Evolutionary conservation across 2,888 invertebrate genomes (phyloP).

Genomic region (Caenorhabditis sp.): DNA sequence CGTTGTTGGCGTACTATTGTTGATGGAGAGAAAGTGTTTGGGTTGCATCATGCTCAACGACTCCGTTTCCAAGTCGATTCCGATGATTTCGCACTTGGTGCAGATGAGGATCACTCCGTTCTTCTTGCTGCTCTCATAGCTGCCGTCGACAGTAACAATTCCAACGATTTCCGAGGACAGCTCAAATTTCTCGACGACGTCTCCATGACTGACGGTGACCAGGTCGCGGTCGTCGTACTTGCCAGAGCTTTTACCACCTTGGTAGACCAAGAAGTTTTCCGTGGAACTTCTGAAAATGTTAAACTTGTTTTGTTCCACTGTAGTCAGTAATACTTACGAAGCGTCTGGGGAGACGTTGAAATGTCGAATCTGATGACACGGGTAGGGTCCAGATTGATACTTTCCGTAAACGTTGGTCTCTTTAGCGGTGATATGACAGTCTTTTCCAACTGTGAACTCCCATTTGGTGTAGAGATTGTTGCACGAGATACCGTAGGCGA

Average conservation of each 20-base stretch:
- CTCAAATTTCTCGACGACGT: conserved; percentile 23
- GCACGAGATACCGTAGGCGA: conserved; percentile 42
- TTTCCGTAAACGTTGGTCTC: conserved; percentile 20
- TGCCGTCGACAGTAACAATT: conserved; percentile 17
- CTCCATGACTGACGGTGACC: conserved; percentile 19
- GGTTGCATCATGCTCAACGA: conserved; percentile 41
- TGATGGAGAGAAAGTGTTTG: conserved; percentile 39
- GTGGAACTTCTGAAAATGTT: not conserved
- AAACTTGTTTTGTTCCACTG: not conserved
- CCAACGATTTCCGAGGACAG: conserved; percentile 46
- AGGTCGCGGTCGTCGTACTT: conserved; percentile 51
- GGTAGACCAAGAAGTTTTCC: conserved; percentile 36
- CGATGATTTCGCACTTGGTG: conserved; percentile 58
- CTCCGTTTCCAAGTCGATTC: conserved; percentile 40
- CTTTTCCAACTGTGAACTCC: conserved; percentile 20
- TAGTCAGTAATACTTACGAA: conserved; percentile 10
- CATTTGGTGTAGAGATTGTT: conserved; percentile 59
- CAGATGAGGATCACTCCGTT: conserved; percentile 43
- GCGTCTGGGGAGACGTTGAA: conserved; percentile 17
- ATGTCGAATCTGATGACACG: conserved; percentile 38
- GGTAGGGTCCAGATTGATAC: conserved; percentile 44
- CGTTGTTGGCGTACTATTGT: conserved; percentile 51
- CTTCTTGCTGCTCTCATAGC: conserved; percentile 21
- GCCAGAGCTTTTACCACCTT: conserved; percentile 54
- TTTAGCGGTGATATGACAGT: not conserved